Evolutionary conservation across 2,888 invertebrate genomes (phyloP).

Genomic region (Seira musarum): DNA sequence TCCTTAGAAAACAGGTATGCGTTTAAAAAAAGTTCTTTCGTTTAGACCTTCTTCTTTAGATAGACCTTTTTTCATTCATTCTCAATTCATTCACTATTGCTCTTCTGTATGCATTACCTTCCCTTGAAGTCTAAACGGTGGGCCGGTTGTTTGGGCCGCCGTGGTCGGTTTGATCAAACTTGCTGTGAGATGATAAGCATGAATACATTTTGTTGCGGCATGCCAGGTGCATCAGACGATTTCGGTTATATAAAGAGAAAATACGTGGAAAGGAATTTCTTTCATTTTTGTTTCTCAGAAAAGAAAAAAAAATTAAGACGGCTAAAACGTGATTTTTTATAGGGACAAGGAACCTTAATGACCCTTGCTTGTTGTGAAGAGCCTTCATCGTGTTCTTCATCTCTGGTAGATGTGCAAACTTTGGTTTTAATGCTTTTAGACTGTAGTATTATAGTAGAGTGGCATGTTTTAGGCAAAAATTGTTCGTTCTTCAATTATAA

Average conservation of each 20-base stretch:
- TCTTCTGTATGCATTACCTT: not conserved
- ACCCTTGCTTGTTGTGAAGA: not conserved
- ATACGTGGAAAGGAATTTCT: conserved; percentile 33
- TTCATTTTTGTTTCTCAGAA: conserved; percentile 34
- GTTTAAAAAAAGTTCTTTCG: not conserved
- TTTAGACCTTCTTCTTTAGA: not conserved
- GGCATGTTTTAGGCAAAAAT: not conserved
- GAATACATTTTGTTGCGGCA: conserved; percentile 4
- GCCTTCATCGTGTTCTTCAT: not conserved
- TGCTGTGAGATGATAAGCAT: not conserved
- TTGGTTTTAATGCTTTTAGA: not conserved
- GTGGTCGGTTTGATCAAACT: not conserved
- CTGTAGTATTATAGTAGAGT: not conserved
- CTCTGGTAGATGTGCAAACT: not conserved
- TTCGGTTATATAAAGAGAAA: conserved; percentile 18
- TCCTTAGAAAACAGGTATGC: conserved; percentile 49
- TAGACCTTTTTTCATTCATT: conserved; percentile 20
- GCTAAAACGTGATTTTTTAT: not conserved
- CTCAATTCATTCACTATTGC: conserved; percentile 18
- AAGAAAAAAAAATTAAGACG: not conserved
- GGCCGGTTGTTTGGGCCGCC: not conserved
- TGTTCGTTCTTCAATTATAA: not conserved
- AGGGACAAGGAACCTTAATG: conserved; percentile 15
- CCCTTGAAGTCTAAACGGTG: not conserved
- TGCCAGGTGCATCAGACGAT: conserved; percentile 26